These are phyloP conservation scores for Microcebus griseorufus DNA, from an alignment of 2,113 vertebrate genomes.

Conservation along the genomic window DNA sequence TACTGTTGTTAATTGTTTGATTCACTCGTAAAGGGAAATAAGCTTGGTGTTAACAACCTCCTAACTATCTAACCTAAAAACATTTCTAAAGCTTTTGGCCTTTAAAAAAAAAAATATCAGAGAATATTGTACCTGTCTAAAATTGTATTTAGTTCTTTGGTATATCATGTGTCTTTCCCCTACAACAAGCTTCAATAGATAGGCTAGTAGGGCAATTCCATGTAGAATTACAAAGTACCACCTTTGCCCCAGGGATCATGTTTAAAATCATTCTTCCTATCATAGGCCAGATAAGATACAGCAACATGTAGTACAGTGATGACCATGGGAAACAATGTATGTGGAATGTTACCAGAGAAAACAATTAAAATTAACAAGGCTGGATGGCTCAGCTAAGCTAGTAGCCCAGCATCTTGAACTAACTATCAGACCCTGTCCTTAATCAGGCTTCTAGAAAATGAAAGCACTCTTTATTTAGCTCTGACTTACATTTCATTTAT, in stretches of 20 bases:
- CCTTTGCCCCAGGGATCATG: neutral
- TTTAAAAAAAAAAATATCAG: neutral
- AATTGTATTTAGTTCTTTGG: constrained; percentile 14
- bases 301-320: neutral
- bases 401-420: neutral
- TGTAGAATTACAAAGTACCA: neutral
- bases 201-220: neutral
- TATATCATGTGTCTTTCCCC: neutral
- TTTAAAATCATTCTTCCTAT: constrained; percentile 16
- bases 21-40: neutral
- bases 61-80: neutral
- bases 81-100: neutral
- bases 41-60: neutral
- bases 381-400: neutral
- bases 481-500: neutral
- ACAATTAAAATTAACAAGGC: constrained; percentile 10
- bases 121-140: neutral
- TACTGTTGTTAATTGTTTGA: neutral
- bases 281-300: neutral
- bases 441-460: neutral
- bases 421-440: neutral
- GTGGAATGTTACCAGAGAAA: neutral
- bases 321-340: neutral
- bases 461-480: neutral
- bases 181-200: neutral